Base-by-base conservation (phyloP, 2,888 invertebrate genomes). In the Polyommatus iphigenia region DNA sequence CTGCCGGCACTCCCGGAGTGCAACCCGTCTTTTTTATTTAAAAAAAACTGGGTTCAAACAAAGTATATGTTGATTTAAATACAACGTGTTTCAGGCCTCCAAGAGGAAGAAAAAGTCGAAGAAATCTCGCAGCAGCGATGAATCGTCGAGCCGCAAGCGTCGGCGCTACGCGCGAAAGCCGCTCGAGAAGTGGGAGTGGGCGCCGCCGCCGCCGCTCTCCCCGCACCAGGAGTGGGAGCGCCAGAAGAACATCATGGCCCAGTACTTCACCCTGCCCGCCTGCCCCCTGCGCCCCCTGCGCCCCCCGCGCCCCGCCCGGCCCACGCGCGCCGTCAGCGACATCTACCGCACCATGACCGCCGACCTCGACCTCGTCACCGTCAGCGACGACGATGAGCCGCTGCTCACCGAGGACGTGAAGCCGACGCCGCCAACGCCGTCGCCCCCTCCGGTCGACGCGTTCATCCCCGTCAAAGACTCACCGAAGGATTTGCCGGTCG, bases 151-250 rank as follows among this genome's bases (percentile, higher is more conserved):
- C 24, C 62, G 3, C 13, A 20, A 10, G 13, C 62, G 8, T 59
- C 59, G 62, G 3, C 20, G 62, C 2, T 18, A 59, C 6, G 7
- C 8, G 8, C 62, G 62, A 2, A 62, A 62, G 62, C 24, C 20
- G 29, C 15, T 15, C 29, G 29, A 13, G 67, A 13, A 67, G 29
- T 67, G 67, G 67, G 7, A 67, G 67, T 67, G 67, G 62, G 29
- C 29, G 29, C 15, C 13, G 67, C 67, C 29, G 29, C 67, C 67
- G 29, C 29, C 29, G 67, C 46, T 41, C 24, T 73, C 73, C 32
- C 57, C 78, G 13, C 18, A 50, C n/a, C 46, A 77, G 24, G 79
- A 79, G 41, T 79, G 79, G 79, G 59, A 77, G 62, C 71, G 79
- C 13, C 79, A 79, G 72, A 79, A 79, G 62, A 76, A 57, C 0